Evolutionary conservation across 2,888 invertebrate genomes (phyloP), one percentile per base, ranked within the genome.

Genomic region (Deroplatys truncata): DNA sequence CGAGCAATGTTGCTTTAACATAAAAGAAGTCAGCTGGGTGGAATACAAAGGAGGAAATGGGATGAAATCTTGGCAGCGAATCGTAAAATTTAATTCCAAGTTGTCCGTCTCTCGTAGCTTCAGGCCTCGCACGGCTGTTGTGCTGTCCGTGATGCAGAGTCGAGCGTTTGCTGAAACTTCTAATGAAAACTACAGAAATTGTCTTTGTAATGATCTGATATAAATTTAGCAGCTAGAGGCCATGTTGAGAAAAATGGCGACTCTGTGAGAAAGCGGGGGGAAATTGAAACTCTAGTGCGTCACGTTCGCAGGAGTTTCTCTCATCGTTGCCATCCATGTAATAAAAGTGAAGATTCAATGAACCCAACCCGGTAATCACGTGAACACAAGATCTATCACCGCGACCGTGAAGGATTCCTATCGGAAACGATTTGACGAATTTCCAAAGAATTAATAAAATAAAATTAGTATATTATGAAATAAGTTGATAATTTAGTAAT

Each of bases 21-120:
- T 88, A 84, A 84, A 88, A 88, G 84, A 84, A 84, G 84, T 88
- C 13, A 84, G 88, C 56, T 25, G 15, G 72, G 88, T 82, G 28
- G 9, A 72, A 28, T 31, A 84, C 84, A 72, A 72, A 88, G 84
- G 88, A 88, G 72, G 84, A 88, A 88, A 88, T 88, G 88, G 88
- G 49, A 84, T 56, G 84, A 88, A 88, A 88, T 88, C 88, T 88
- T 56, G 28, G 84, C 84, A 88, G 88, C 72, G 84, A 88, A 84
- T 35, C 56, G 84, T 88, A 72, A 88, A 88, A 88, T 88, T 88
- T 88, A 88, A 88, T 88, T 88, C 56, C 29, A 84, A 88, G 88
- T 88, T 88, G 84, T 72, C 84, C 84, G 29, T 88, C 88, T 88
- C 83, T 84, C 84, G 88, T 88, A 31, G 84, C 25, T 72, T 16